Conservation (phyloP, 2,113 vertebrate species). For the Datnioides undecimradiatus region DNA sequence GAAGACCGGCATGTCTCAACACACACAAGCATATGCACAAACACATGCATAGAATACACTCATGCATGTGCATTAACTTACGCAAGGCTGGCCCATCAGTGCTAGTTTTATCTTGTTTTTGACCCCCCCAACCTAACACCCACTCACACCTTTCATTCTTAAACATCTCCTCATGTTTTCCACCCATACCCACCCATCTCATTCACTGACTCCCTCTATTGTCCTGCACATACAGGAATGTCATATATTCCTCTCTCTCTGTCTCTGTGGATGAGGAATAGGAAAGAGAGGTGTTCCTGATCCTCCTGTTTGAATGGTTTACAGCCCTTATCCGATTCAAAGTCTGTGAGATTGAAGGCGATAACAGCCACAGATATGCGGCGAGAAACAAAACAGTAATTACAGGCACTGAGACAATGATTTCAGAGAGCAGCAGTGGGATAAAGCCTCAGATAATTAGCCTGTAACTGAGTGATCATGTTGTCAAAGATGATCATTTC, state of each 20-base stretch:
- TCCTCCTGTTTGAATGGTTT: slow-evolving; percentile 68
- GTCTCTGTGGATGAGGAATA: slow-evolving; percentile 60
- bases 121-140: slow-evolving; percentile 18
- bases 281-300: slow-evolving; percentile 55
- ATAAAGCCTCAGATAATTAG: slow-evolving; percentile 59
- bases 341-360: slow-evolving; percentile 37
- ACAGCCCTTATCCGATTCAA: slow-evolving; percentile 46
- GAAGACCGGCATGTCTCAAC: slow-evolving; percentile 61
- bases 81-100: slow-evolving; percentile 66
- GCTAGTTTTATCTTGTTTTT: slow-evolving; percentile 55
- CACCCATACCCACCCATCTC: slow-evolving; percentile 48
- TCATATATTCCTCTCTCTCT: slow-evolving; percentile 61
- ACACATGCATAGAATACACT: too few species aligned
- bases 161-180: slow-evolving; percentile 51
- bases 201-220: slow-evolving; percentile 46
- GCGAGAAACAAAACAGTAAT: slow-evolving; percentile 54
- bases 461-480: slow-evolving; percentile 59
- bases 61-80: slow-evolving; percentile 59
- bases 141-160: slow-evolving; percentile 38
- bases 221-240: slow-evolving; percentile 62
- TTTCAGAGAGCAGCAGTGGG: slow-evolving; percentile 36
- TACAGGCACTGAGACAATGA: slow-evolving; percentile 46
- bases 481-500: slow-evolving; percentile 48
- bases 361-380: slow-evolving; percentile 51
- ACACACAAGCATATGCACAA: too few species aligned